Conservation (phyloP, 2,797 vertebrate genomes). For the Microchirus variegatus region DNA sequence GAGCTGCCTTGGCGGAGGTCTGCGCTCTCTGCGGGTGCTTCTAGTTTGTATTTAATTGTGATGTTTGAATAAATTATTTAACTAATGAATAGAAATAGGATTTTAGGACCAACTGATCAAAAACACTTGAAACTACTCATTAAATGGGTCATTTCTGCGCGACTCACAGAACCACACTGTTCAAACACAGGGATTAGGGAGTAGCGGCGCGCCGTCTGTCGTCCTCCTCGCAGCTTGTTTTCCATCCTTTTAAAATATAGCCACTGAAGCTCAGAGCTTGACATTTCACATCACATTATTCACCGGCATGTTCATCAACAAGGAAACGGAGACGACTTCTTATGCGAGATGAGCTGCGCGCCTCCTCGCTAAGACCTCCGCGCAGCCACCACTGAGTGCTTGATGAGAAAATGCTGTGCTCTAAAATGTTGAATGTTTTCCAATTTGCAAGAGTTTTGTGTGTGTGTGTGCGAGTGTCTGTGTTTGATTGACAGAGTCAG, state of each 20-base stretch:
- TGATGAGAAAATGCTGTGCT: conserved; percentile 45
- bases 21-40: too few relatives aligned
- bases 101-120: too few relatives aligned
- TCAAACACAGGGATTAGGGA: conserved; percentile 15
- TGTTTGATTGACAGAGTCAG: background rate
- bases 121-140: background rate
- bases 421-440: conserved; percentile 64
- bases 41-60: too few relatives aligned
- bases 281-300: conserved; percentile 74
- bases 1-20: too few relatives aligned
- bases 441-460: conserved; percentile 38
- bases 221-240: conserved; percentile 36
- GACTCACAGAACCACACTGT: conserved; percentile 26
- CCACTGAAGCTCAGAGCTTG: conserved; percentile 48
- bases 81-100: too few relatives aligned
- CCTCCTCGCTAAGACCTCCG: conserved; percentile 41
- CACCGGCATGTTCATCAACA: conserved; percentile 70
- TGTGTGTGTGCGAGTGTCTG: conserved; percentile 2
- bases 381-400: conserved; percentile 34
- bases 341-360: conserved; percentile 59
- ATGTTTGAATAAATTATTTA: too few relatives aligned
- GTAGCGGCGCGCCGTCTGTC: conserved; percentile 12
- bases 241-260: conserved; percentile 30
- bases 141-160: conserved; percentile 8
- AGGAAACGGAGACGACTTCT: conserved; percentile 57